Evolutionary conservation across 1,140 invertebrate genomes (phyloP), one percentile per base, ranked within the genome.

Genomic region (Drosophila sproati): DNA sequence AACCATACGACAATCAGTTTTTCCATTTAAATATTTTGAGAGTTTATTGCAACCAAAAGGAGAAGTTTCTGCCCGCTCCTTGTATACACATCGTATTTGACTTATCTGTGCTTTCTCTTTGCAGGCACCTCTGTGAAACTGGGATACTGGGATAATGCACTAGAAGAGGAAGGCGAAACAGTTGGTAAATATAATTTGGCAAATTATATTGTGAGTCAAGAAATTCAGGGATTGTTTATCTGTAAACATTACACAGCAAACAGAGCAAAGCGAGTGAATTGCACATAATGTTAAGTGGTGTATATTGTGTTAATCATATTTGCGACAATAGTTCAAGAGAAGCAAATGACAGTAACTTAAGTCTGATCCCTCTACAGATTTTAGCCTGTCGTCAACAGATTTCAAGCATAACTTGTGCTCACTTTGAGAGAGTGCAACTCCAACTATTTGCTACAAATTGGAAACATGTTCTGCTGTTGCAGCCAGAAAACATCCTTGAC

Each of bases 111-210:
- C n/a, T 61, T 56, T 73, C 43, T 69, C 63, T 69, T 74, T 74
- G 37, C 64, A 74, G 64, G 12, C 64, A 62, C 57, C 63, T 8
- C 32, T 20, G 6, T 28, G 41, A 57, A 3, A 4, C 55, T 52
- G 57, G 43, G 34, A 56, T 43, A 69, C 48, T 52, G 51, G 37
- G 50, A 62, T 50, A 69, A 69, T 62, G 71, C 43, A 73, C 50
- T 69, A 73, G 43, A 60, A 56, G 56, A 56, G 50, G 37, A 54
- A 74, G 43, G 50, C 35, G 41, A 52, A 62, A 20, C 32, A 54
- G 57, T 70, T 55, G 68, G 59, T 70, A 70, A 63, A 70, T 62
- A 62, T 63, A 63, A 70, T 70, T 70, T 54, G 28, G 41, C 39
- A 63, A 47, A 48, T 63, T 70, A 62, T 70, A 43, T 55, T 7